Evolutionary conservation across 2,888 invertebrate species (phyloP).

Genomic region (Eupithecia subumbrata): DNA sequence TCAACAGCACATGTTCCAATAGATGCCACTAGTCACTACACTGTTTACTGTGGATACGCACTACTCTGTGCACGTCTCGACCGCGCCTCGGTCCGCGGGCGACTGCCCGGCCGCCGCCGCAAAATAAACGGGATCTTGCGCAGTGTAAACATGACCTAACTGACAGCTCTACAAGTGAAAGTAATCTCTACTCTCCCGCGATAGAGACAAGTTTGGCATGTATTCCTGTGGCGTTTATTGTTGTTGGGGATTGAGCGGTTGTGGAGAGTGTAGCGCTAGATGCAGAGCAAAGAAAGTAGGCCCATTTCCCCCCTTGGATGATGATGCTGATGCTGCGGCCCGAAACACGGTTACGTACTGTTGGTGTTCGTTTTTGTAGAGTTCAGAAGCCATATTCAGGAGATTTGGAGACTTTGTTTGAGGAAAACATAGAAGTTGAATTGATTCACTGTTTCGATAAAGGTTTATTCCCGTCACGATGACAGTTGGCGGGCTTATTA

Average conservation of each 20-base stretch:
- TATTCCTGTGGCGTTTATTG: conserved; percentile 50
- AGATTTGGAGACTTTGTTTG: neutral
- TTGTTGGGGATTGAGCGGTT: conserved; percentile 45
- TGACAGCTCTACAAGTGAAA: conserved; percentile 48
- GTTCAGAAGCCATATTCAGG: neutral
- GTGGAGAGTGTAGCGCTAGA: conserved; percentile 61
- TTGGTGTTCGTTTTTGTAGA: neutral
- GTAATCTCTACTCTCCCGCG: conserved; percentile 43
- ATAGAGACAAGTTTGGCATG: conserved; percentile 46
- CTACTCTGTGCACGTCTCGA: conserved; percentile 50
- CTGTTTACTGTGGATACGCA: conserved; percentile 31
- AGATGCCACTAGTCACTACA: conserved; percentile 45
- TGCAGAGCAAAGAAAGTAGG: conserved; percentile 80
- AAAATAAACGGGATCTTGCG: conserved; percentile 70
- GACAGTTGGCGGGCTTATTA: neutral
- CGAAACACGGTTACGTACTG: conserved; percentile 53
- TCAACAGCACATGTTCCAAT: conserved; percentile 71
- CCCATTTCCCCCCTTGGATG: conserved; percentile 73
- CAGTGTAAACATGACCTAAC: conserved; percentile 61
- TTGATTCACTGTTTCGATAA: neutral
- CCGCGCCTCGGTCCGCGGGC: conserved; percentile 58
- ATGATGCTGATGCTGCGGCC: conserved; percentile 59
- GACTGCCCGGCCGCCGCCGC: conserved; percentile 62
- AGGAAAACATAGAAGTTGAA: neutral
- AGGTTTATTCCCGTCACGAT: neutral